Percentiles rank a stretch among this genome's conserved stretches.
These are phyloP conservation scores for Rotaria sp. DNA, from an alignment of 2,888 invertebrate genomes.

Conservation along the genomic window DNA sequence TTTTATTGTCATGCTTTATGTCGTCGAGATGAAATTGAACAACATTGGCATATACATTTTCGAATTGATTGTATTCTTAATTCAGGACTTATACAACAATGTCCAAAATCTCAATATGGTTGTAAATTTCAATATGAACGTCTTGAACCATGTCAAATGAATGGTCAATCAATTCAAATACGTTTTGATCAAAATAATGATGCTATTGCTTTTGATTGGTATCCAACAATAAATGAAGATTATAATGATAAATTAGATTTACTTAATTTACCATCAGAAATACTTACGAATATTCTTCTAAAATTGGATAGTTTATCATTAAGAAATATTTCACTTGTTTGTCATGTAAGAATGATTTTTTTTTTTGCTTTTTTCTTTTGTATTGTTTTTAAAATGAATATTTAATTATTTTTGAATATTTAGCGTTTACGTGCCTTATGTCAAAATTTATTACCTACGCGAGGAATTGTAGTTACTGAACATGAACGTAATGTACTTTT, in stretches of 20 bases:
- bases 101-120: constrained; percentile 17
- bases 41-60: background rate
- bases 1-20: background rate
- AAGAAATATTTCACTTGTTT: constrained; percentile 7
- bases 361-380: too few relatives aligned
- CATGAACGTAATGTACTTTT: background rate
- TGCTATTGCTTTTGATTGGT: background rate
- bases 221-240: background rate
- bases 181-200: background rate
- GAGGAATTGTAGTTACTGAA: background rate
- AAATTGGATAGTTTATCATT: constrained; percentile 14
- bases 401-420: background rate
- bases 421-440: background rate
- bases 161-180: background rate
- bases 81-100: background rate
- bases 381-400: too few relatives aligned
- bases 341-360: background rate
- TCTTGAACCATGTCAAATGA: background rate
- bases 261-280: background rate
- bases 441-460: background rate
- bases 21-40: constrained; percentile 20
- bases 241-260: background rate
- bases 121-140: constrained; percentile 9
- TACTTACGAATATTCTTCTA: background rate
- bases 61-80: background rate